phyloP scores from a whole-genome alignment of 2,113 vertebrate species.

The Menidia beryllina region DNA sequence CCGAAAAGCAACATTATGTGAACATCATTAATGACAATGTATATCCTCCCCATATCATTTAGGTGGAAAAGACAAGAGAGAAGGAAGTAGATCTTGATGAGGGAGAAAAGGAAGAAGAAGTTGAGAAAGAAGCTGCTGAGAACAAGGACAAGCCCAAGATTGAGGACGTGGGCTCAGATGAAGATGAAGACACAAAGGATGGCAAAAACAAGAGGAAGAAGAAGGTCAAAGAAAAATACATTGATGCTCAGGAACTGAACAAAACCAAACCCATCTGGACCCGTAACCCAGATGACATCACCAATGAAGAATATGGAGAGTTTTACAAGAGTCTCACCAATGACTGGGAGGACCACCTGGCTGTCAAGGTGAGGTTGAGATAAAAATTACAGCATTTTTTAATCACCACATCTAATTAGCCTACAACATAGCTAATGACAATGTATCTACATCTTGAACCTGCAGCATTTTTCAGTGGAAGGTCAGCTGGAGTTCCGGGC shows the following conservation, averaged over 20 bases:
- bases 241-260: conserved; percentile 85
- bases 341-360: conserved; percentile 87
- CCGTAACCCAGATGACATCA: conserved; percentile 95
- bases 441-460: neutral
- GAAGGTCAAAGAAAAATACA: conserved; percentile 88
- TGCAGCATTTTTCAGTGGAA: conserved; percentile 97
- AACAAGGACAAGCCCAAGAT: conserved; percentile 84
- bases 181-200: conserved; percentile 82
- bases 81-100: conserved; percentile 87
- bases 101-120: conserved; percentile 84
- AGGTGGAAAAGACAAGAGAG: conserved; percentile 94
- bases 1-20: neutral
- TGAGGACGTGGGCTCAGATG: conserved; percentile 85
- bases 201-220: conserved; percentile 85
- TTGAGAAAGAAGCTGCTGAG: conserved; percentile 64
- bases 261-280: conserved; percentile 94
- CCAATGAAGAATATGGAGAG: conserved; percentile 94
- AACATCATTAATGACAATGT: neutral
- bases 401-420: neutral
- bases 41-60: neutral
- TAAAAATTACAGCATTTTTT: neutral
- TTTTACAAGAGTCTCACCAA: conserved; percentile 97
- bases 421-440: neutral
- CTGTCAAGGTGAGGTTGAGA: conserved; percentile 79
- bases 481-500: conserved; percentile 96